phyloP scores from a whole-genome alignment of 2,113 vertebrate species.

The Nettapus auritus region DNA sequence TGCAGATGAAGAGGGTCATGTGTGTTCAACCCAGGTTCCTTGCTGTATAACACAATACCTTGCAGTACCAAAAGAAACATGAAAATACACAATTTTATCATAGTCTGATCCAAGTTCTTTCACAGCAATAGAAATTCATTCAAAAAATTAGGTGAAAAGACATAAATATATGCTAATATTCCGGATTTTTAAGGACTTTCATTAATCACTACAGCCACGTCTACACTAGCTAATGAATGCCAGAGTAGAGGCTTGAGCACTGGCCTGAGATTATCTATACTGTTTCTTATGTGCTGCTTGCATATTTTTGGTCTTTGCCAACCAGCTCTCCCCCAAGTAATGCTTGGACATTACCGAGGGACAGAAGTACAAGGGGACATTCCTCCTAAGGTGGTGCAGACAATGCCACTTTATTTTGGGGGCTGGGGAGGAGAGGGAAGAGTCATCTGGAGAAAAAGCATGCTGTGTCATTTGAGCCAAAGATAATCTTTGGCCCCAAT shows the following conservation, averaged over 20 bases:
- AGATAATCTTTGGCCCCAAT: not conserved
- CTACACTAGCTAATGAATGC: not conserved
- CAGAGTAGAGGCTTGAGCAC: not conserved
- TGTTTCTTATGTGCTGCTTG: not conserved
- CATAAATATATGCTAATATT: not conserved
- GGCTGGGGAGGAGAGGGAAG: not conserved
- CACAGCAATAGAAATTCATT: not conserved
- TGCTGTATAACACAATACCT: not conserved
- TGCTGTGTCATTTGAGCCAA: not conserved
- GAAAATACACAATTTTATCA: not conserved
- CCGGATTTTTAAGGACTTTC: not conserved
- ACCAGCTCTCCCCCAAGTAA: not conserved
- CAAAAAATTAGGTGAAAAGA: not conserved
- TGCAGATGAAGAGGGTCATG: not conserved
- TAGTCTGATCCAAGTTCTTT: not conserved
- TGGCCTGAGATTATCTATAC: not conserved
- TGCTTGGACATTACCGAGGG: not conserved
- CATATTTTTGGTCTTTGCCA: not conserved
- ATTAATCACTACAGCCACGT: not conserved
- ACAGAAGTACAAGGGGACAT: not conserved
- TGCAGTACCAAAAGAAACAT: not conserved
- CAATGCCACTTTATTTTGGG: not conserved
- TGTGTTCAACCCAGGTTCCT: not conserved
- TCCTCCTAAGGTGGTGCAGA: not conserved
- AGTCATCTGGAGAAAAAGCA: not conserved